These are phyloP conservation scores for Talpa occidentalis DNA, from an alignment of 2,113 vertebrate species.

Conservation along the genomic window DNA sequence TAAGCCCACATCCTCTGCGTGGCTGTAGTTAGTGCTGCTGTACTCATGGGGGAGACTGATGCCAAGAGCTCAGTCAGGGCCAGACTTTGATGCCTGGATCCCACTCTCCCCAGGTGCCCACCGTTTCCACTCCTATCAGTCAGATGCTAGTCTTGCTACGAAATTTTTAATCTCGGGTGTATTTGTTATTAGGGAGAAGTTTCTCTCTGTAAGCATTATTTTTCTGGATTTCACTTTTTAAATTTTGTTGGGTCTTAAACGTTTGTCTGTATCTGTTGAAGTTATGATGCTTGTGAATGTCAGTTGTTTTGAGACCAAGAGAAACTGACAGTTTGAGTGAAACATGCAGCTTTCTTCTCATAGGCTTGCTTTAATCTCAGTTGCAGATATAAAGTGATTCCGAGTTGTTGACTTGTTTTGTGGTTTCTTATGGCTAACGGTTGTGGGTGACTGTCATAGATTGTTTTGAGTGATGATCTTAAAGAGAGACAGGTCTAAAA, in stretches of 20 bases:
- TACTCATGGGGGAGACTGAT: neutral
- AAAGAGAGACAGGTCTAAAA: slow-evolving; percentile 1
- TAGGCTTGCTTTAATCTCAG: neutral
- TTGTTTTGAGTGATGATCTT: slow-evolving; percentile 45
- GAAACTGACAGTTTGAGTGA: neutral
- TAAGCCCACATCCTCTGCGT: neutral
- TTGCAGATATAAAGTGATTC: slow-evolving; percentile 23
- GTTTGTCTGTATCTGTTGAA: slow-evolving; percentile 14
- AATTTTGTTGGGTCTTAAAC: neutral
- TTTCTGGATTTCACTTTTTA: slow-evolving; percentile 18
- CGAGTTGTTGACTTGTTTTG: slow-evolving; percentile 26
- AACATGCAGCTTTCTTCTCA: neutral
- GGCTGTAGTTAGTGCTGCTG: neutral
- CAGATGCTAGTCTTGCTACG: neutral
- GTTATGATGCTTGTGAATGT: neutral
- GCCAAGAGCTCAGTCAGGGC: neutral
- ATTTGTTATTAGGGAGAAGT: neutral
- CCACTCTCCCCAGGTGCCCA: neutral
- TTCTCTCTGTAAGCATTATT: slow-evolving; percentile 26
- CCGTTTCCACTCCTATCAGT: neutral
- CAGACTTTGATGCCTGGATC: neutral
- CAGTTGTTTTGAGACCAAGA: slow-evolving; percentile 37
- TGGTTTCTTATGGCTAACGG: slow-evolving; percentile 47
- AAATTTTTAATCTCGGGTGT: neutral
- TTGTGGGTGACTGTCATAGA: slow-evolving; percentile 34